Conservation (phyloP, 1,140 invertebrate genomes). For the Pogonognathellus flavescens region DNA sequence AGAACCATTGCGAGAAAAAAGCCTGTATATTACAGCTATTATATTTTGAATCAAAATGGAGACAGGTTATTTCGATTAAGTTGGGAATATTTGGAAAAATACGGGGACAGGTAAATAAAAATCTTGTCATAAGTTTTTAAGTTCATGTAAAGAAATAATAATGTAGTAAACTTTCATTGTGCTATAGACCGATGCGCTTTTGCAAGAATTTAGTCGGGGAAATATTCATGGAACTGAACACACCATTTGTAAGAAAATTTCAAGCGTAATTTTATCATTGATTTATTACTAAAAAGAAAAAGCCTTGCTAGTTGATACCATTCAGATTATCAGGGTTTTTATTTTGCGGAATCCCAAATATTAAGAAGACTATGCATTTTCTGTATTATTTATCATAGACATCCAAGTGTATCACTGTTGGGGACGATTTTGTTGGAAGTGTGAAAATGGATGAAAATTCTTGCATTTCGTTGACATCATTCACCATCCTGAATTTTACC, state of each 20-base stretch:
- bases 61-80: background rate
- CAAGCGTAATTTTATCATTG: too few species aligned
- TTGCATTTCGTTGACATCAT: background rate
- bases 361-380: too few species aligned
- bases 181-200: background rate
- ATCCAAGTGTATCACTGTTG: background rate
- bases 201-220: background rate
- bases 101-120: background rate
- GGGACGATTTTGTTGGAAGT: background rate
- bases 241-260: background rate
- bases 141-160: too few species aligned
- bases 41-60: background rate
- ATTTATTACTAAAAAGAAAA: too few species aligned
- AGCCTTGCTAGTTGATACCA: too few species aligned
- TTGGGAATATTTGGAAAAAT: background rate
- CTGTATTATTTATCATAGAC: background rate
- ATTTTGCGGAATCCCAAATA: too few species aligned
- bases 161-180: too few species aligned
- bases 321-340: too few species aligned
- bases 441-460: background rate
- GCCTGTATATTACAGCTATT: background rate
- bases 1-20: background rate
- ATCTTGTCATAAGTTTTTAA: too few species aligned
- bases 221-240: background rate
- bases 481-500: background rate